Evolutionary conservation across 2,797 vertebrate species (phyloP), one percentile per base, ranked within the genome.

Genomic region (Numenius phaeopus): DNA sequence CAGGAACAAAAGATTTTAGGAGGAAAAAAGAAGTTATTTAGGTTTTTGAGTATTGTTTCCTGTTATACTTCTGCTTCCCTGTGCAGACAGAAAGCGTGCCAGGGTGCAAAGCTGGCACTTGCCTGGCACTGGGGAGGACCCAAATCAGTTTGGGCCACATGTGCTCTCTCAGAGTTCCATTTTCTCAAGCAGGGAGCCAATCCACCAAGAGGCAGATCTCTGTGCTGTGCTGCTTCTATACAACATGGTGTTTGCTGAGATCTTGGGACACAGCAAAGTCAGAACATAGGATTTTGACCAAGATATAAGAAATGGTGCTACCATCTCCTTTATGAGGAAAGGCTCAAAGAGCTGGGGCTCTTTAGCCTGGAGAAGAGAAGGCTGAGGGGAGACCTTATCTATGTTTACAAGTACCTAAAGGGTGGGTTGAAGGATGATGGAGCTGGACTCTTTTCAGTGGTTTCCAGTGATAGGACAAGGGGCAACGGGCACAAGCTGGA

Each of bases 21-120:
- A 22, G 27, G 22, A 14, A 69, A 34, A 85, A 96, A 91, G 87
- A 97, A 97, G 77, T 83, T 87, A 94, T 97, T 97, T 97, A 95
- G 29, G 81, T 94, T 97, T 98, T 81, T 94, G 76, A 96, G 92
- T 95, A 87, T n/a, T 95, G 93, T 98, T 97, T 97, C 95, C 94
- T 85, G 64, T 91, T 92, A 58, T 79, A 86, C 72, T 32, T 95
- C 67, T 92, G 59, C 42, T 9, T 94, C 20, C 39, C 34, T 78
- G 14, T 37, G 75, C 37, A 29, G 88, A 92, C 58, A 89, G 67
- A 75, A 78, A 49, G 66, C 15, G 50, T 32, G 49, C 57, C 69
- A 12, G 50, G 71, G 86, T 83, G 34, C 49, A 83, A 17, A n/a
- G 52, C 11, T 19, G 47, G 58, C 27, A 47, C 37, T 83, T 65